Conservation (phyloP, 2,888 invertebrate species). For the Zhuqinia jingwanae region DNA sequence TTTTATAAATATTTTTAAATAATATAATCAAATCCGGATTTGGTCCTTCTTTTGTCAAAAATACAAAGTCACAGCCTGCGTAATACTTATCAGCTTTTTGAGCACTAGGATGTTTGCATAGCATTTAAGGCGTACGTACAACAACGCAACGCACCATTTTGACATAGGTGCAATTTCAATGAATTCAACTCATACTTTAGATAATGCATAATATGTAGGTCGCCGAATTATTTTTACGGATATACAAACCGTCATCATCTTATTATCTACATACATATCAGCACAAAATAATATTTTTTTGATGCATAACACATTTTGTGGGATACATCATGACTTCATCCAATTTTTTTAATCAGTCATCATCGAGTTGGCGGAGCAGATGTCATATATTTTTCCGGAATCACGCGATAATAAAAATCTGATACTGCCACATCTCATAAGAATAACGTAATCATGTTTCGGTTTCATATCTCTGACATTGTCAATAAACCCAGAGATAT, state of each 20-base stretch:
- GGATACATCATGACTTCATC: conserved; percentile 29
- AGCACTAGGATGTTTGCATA: conserved; percentile 41
- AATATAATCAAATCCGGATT: conserved; percentile 52
- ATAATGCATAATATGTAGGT: conserved; percentile 31
- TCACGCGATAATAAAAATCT: not conserved
- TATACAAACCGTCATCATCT: not conserved
- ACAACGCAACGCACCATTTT: not conserved
- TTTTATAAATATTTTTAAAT: not conserved
- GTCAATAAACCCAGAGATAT: not conserved
- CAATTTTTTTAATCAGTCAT: conserved; percentile 34
- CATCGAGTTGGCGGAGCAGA: not conserved
- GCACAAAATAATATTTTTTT: not conserved
- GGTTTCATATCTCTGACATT: not conserved
- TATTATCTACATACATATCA: not conserved
- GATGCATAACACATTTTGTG: not conserved
- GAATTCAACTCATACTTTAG: conserved; percentile 12
- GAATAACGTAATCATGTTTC: not conserved
- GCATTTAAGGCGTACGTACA: conserved; percentile 1
- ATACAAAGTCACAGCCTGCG: conserved; percentile 4
- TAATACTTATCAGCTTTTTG: conserved; percentile 23
- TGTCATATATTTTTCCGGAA: conserved; percentile 24
- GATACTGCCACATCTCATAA: not conserved
- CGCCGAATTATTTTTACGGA: not conserved
- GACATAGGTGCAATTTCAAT: conserved; percentile 1
- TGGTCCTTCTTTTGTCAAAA: conserved; percentile 40